phyloP scores from a whole-genome alignment of 2,888 invertebrate genomes.

The Scaptomyza polygonia region DNA sequence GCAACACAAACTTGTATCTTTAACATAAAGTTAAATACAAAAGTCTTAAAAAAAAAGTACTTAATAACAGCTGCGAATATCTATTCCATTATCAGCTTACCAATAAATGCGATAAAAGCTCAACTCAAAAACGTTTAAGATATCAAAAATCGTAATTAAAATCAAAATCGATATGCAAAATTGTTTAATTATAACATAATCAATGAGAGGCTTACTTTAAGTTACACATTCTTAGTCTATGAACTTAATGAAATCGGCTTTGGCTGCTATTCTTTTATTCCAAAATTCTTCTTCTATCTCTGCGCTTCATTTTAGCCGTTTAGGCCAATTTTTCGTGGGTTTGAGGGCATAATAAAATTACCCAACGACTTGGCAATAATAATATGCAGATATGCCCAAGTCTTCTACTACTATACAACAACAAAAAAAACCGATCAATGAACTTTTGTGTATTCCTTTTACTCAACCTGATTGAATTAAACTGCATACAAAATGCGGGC shows the following conservation, averaged over 20 bases:
- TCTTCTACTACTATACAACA: constrained; percentile 17
- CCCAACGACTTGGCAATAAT: constrained; percentile 21
- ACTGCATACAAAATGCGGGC: constrained; percentile 43
- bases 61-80: constrained; percentile 26
- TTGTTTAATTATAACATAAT: too few relatives aligned
- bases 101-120: neutral
- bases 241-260: too few relatives aligned
- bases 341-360: constrained; percentile 56
- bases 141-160: too few relatives aligned
- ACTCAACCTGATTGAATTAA: constrained; percentile 52
- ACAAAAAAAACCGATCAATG: constrained; percentile 17
- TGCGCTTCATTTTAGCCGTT: neutral
- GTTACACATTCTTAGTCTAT: too few relatives aligned
- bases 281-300: too few relatives aligned
- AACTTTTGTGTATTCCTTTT: constrained; percentile 20
- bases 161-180: too few relatives aligned
- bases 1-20: neutral
- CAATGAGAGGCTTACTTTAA: too few relatives aligned
- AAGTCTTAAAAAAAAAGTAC: neutral
- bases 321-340: neutral
- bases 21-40: neutral
- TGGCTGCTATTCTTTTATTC: too few relatives aligned
- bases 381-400: constrained; percentile 28
- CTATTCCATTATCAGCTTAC: neutral
- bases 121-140: neutral